These are phyloP conservation scores for Cephus pygmeus DNA, from an alignment of 2,888 invertebrate species.

Conservation along the genomic window DNA sequence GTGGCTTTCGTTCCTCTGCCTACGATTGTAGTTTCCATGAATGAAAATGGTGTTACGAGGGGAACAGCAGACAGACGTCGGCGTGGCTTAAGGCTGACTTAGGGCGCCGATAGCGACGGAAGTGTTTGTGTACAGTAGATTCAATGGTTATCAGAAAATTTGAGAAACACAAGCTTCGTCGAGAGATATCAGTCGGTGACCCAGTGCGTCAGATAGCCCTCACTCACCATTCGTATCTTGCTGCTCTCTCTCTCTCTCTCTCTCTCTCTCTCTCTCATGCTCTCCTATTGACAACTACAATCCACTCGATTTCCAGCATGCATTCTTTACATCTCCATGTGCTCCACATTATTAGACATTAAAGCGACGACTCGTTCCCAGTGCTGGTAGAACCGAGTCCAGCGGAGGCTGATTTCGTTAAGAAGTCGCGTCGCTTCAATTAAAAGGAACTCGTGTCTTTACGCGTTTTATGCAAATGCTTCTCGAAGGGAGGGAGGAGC, in stretches of 20 bases:
- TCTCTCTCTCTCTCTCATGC: not conserved
- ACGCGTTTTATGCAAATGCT: conserved; percentile 47
- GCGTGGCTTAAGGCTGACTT: too few relatives aligned
- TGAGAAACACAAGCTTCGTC: conserved; percentile 14
- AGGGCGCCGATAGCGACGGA: conserved; percentile 32
- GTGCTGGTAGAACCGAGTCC: too few relatives aligned
- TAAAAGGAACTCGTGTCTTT: conserved; percentile 37
- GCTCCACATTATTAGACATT: too few relatives aligned
- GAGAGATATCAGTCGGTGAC: conserved; percentile 56
- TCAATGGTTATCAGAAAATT: conserved; percentile 36
- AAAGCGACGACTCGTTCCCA: too few relatives aligned
- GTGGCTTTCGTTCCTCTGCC: not conserved
- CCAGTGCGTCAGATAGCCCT: conserved; percentile 48
- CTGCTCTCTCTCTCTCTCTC: not conserved
- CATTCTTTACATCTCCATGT: not conserved
- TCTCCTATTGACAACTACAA: too few relatives aligned
- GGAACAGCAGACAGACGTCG: not conserved
- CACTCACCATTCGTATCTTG: conserved; percentile 31
- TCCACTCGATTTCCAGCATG: not conserved
- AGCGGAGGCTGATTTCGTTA: too few relatives aligned
- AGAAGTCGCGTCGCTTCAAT: too few relatives aligned
- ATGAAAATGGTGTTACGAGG: not conserved
- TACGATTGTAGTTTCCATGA: not conserved
- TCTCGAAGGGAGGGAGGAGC: not conserved
- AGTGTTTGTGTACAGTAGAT: conserved; percentile 50